A percentile compares a stretch with the other conserved stretches of the same genome.
Conservation (phyloP, 1,140 invertebrate genomes). For the Nymphalis io region DNA sequence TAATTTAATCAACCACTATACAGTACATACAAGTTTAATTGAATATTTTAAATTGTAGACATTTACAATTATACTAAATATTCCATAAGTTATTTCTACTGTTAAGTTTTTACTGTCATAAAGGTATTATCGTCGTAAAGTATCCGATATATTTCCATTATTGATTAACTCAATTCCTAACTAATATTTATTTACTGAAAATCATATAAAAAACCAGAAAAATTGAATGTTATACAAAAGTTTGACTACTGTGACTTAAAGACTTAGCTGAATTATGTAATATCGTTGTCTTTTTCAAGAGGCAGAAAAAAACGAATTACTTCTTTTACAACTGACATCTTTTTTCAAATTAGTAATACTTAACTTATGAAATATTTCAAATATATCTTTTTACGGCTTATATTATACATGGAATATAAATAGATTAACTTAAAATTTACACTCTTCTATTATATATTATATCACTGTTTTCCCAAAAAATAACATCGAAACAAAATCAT, state of each 20-base stretch:
- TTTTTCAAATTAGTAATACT: neutral
- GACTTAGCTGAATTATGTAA: no score
- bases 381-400: slow-evolving; percentile 12
- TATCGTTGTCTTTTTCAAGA: no score
- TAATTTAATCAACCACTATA: slow-evolving; percentile 71
- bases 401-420: slow-evolving; percentile 61
- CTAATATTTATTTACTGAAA: no score
- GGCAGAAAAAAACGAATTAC: no score
- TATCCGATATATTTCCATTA: no score
- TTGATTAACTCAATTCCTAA: no score
- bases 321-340: no score
- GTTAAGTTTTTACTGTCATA: no score
- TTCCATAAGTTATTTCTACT: slow-evolving; percentile 1
- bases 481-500: neutral
- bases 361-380: slow-evolving; percentile 21
- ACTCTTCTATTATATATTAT: slow-evolving; percentile 50
- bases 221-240: no score
- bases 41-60: slow-evolving; percentile 12
- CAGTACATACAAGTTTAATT: slow-evolving; percentile 64
- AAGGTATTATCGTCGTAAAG: no score
- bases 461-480: slow-evolving; percentile 48
- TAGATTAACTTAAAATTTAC: slow-evolving; percentile 58
- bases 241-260: no score
- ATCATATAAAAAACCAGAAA: no score
- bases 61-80: slow-evolving; percentile 25